phyloP scores from a whole-genome alignment of 2,797 vertebrate genomes.

The Premnoplex brunnescens region DNA sequence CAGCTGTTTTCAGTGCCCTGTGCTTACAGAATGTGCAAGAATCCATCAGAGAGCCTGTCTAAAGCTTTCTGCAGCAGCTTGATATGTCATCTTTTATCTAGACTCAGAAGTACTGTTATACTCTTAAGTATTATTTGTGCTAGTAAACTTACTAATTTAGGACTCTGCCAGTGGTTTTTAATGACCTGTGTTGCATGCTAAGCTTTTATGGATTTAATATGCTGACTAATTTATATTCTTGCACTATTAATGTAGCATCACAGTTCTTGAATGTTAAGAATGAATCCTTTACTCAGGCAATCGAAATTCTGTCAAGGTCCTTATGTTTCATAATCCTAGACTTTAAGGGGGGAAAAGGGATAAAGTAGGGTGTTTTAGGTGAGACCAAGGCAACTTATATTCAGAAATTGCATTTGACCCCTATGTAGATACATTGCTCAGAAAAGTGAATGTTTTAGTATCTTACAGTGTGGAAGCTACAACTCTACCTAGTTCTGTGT shows the following conservation, averaged over 20 bases:
- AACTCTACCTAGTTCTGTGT: not conserved
- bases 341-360: not conserved
- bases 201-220: not conserved
- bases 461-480: not conserved
- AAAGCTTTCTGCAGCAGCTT: not conserved
- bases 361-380: not conserved
- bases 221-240: not conserved
- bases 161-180: not conserved
- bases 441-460: not conserved
- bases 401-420: not conserved
- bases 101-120: not conserved
- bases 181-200: not conserved
- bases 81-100: not conserved
- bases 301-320: not conserved
- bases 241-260: not conserved
- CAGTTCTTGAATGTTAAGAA: not conserved
- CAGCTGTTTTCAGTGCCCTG: rapidly evolving
- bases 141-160: not conserved
- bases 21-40: not conserved
- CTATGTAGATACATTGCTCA: not conserved
- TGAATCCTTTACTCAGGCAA: not conserved
- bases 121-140: not conserved
- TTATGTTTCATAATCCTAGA: not conserved
- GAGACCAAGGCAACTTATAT: not conserved
- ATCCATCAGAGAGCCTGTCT: not conserved